Conservation (phyloP, 2,797 vertebrate genomes). For the Nyctibius grandis region DNA sequence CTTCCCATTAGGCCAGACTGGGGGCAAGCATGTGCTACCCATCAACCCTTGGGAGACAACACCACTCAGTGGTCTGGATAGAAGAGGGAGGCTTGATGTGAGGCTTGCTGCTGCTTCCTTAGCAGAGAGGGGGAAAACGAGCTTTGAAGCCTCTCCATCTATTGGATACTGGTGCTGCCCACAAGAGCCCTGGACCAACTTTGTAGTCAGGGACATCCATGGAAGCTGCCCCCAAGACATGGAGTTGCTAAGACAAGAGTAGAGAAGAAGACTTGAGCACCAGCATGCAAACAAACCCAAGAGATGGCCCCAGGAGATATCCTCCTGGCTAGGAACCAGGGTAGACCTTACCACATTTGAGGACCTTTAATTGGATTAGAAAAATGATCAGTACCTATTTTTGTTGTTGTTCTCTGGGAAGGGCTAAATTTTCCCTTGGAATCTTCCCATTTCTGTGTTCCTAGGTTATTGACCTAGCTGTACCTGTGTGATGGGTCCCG, state of each 20-base stretch:
- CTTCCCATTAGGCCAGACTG: neutral
- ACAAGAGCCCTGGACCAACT: neutral
- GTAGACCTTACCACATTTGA: neutral
- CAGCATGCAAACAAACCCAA: neutral
- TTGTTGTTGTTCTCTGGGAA: neutral
- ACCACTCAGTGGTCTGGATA: neutral
- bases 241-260: neutral
- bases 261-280: neutral
- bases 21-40: neutral
- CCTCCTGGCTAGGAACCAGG: neutral
- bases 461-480: neutral
- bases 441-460: neutral
- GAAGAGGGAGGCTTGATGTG: neutral
- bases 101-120: neutral
- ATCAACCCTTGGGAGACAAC: neutral
- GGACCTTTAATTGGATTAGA: neutral
- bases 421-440: neutral
- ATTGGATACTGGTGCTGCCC: neutral
- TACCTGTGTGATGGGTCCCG: neutral
- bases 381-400: neutral
- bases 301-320: neutral
- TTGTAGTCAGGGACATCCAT: neutral
- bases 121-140: neutral
- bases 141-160: neutral
- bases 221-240: neutral